Percentiles rank a stretch among this genome's conserved stretches.
phyloP scores from a whole-genome alignment of 1,140 invertebrate genomes.

The Rhynchophorus ferrugineus region DNA sequence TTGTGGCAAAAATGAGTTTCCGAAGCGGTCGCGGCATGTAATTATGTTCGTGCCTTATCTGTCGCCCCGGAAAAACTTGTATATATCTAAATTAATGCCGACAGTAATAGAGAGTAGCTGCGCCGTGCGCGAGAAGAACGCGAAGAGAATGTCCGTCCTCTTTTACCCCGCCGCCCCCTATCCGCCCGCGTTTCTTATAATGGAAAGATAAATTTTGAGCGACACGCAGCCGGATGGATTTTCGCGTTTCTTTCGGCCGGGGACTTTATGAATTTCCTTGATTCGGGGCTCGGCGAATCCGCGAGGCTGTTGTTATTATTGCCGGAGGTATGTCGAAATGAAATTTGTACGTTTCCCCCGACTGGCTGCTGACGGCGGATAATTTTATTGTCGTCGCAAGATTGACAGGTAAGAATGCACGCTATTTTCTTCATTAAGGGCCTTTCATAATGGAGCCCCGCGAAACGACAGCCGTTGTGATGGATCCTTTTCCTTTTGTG shows the following conservation, averaged over 20 bases:
- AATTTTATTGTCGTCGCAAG: no score
- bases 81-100: constrained; percentile 28
- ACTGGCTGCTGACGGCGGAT: no score
- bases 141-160: constrained; percentile 15
- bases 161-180: no score
- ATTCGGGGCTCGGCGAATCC: constrained; percentile 10
- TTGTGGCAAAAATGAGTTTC: constrained; percentile 19
- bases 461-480: no score
- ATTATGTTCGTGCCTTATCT: constrained; percentile 27
- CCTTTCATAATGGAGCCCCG: no score
- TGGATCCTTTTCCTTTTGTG: no score
- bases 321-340: constrained; percentile 7
- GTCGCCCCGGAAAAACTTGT: constrained; percentile 18
- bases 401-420: no score
- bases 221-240: constrained; percentile 17
- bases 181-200: no score
- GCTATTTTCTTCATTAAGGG: no score
- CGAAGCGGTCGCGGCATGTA: constrained; percentile 20
- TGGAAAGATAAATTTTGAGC: constrained; percentile 22
- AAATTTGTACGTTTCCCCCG: no score
- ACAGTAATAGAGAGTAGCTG: constrained; percentile 27
- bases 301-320: constrained; percentile 1
- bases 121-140: constrained; percentile 18
- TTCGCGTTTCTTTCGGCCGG: constrained; percentile 18
- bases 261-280: constrained; percentile 16